Conservation (phyloP, 2,888 invertebrate species). For the Nomada ruficornis region DNA sequence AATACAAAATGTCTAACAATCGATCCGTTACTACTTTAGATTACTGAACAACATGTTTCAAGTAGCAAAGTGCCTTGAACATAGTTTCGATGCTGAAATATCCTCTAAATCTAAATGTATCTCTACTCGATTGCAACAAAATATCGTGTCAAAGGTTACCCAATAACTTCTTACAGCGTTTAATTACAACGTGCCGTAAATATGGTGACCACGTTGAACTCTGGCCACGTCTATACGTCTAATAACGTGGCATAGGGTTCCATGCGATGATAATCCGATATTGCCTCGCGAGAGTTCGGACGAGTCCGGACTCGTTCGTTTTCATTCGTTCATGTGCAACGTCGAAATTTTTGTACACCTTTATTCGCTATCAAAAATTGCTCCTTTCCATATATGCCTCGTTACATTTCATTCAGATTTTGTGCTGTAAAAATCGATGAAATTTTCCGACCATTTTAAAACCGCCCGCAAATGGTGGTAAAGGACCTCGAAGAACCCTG, state of each 20-base stretch:
- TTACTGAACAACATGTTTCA: no score
- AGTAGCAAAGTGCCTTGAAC: not conserved
- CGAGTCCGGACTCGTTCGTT: conserved; percentile 66
- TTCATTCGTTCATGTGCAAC: conserved; percentile 65
- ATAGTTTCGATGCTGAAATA: not conserved
- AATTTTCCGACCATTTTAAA: not conserved
- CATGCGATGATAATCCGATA: conserved; percentile 49
- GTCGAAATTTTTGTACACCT: conserved; percentile 42
- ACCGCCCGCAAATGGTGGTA: not conserved
- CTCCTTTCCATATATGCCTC: not conserved
- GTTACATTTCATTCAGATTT: not conserved
- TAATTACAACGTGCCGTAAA: not conserved
- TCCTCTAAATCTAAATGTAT: not conserved
- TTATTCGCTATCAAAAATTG: conserved; percentile 33
- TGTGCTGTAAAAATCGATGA: not conserved
- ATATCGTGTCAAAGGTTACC: not conserved
- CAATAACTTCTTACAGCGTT: not conserved
- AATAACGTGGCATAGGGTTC: conserved; percentile 44
- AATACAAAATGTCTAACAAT: no score
- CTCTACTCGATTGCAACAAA: not conserved
- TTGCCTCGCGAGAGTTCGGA: conserved; percentile 65
- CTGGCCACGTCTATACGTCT: conserved; percentile 9
- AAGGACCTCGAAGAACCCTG: not conserved
- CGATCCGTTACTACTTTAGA: no score
- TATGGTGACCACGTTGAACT: not conserved